phyloP scores from a whole-genome alignment of 2,797 vertebrate species.

The Melanogrammus aeglefinus region DNA sequence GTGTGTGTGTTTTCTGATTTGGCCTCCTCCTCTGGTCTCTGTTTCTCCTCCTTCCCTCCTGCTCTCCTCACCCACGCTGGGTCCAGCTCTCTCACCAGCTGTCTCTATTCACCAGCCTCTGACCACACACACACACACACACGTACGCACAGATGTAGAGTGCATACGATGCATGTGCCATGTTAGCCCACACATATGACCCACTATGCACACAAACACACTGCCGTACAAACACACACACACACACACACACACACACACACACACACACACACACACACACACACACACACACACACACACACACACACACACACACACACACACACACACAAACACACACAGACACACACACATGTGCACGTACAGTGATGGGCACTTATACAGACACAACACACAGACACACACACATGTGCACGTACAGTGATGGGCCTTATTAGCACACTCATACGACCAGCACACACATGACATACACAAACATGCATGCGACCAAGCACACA shows the following conservation, averaged over 20 bases:
- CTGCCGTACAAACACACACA: background rate
- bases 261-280: background rate
- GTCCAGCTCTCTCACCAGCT: slow-evolving; percentile 58
- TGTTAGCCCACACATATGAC: background rate
- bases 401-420: background rate
- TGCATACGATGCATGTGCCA: background rate
- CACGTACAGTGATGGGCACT: background rate
- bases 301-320: background rate
- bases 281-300: background rate
- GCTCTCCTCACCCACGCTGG: slow-evolving; percentile 55
- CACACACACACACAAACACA: background rate
- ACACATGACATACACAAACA: background rate
- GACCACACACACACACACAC: background rate
- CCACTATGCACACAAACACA: background rate
- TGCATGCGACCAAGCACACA: background rate
- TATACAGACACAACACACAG: background rate
- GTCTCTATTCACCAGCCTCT: slow-evolving; percentile 37
- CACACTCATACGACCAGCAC: no score
- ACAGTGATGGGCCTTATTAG: background rate
- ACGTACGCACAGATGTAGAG: background rate
- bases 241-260: background rate
- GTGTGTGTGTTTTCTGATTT: background rate
- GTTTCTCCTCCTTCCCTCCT: slow-evolving; percentile 28
- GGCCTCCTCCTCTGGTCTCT: slow-evolving; percentile 19
- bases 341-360: background rate